These are phyloP conservation scores for Muntiacus muntjak DNA, from an alignment of 2,113 vertebrate genomes.

Conservation along the genomic window DNA sequence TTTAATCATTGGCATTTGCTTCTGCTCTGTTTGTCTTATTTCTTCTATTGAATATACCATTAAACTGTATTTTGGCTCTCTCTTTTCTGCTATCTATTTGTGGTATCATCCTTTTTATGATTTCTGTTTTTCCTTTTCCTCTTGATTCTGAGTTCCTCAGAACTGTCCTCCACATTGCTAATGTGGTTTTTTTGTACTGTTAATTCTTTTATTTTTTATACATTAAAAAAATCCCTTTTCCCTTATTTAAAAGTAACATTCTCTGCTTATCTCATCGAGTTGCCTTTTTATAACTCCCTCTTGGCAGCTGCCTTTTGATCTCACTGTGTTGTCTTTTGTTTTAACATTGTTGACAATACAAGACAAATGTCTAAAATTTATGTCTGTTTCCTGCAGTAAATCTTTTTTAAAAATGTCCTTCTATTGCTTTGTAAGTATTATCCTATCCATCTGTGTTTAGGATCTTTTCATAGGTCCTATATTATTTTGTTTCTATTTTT, in stretches of 20 bases:
- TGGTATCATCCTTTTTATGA: not conserved
- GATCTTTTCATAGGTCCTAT: slow-evolving; percentile 9
- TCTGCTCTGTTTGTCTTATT: not conserved
- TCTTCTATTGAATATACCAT: not conserved
- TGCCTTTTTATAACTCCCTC: slow-evolving; percentile 38
- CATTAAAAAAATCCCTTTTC: slow-evolving; percentile 39
- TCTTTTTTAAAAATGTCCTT: slow-evolving; percentile 7
- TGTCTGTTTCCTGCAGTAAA: slow-evolving; percentile 44
- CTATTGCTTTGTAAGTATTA: slow-evolving; percentile 6
- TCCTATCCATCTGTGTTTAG: slow-evolving; percentile 53
- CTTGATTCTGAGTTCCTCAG: not conserved
- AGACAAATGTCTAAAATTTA: slow-evolving; percentile 54
- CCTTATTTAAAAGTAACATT: not conserved
- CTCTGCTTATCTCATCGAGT: slow-evolving; percentile 37
- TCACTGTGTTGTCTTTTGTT: slow-evolving; percentile 57
- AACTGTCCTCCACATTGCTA: not conserved
- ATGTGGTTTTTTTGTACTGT: slow-evolving; percentile 13
- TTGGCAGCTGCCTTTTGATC: slow-evolving; percentile 62
- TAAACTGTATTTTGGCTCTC: not conserved
- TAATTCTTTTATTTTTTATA: not conserved
- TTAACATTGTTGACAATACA: slow-evolving; percentile 58
- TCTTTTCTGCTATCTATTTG: not conserved
- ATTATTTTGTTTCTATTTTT: slow-evolving; percentile 50
- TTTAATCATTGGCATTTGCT: not conserved
- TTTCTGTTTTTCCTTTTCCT: slow-evolving; percentile 16